Base-by-base conservation (phyloP, 2,113 vertebrate species). In the Taurulus bubalis region DNA sequence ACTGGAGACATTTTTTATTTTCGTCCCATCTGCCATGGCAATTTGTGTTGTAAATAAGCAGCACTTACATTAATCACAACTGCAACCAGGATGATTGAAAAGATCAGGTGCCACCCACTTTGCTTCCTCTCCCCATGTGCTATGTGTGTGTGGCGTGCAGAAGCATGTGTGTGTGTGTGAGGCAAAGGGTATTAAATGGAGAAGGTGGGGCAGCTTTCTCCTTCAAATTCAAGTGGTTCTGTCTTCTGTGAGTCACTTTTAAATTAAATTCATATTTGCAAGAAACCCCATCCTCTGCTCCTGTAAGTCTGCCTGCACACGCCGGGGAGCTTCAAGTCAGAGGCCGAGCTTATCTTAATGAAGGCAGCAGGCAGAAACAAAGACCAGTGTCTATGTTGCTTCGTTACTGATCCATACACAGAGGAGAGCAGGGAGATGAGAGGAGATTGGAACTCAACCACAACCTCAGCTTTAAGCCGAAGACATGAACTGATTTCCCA, bases 211-310 rank as follows among this genome's bases (percentile, higher is more conserved):
- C 24, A 56, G 71, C 77, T 32, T 83, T 89, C 82, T 84, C 85
- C 78, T 91, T 89, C 71, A 88, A 77, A 83, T 68, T 77, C 51
- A 77, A 90, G 80, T 82, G 60, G 59, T 81, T 91, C 78, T 76
- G 64, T 82, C 70, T 78, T 80, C 62, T 69, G 34, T 56, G 73
- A 76, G 9, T 80, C 80, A 68, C 49, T 72, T 89, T 62, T 86
- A 87, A 32, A 88, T 91, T 76, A 83, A 69, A 89, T 66, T 83
- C 72, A 71, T 75, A 86, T 83, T 83, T 70, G 40, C 65, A 76
- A 71, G 30, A 3, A 20, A 75, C 72, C 58, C 71, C 32, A 55
- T 77, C 72, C 53, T 8, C 64, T 83, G 71, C 82, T 72, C 22
- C 53, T 80, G 72, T 60, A 36, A 71, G 75, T 79, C 76, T 74